A percentile compares a stretch with the other conserved stretches of the same genome.
Conservation (phyloP, 2,113 vertebrate species). For the Hyla sarda region DNA sequence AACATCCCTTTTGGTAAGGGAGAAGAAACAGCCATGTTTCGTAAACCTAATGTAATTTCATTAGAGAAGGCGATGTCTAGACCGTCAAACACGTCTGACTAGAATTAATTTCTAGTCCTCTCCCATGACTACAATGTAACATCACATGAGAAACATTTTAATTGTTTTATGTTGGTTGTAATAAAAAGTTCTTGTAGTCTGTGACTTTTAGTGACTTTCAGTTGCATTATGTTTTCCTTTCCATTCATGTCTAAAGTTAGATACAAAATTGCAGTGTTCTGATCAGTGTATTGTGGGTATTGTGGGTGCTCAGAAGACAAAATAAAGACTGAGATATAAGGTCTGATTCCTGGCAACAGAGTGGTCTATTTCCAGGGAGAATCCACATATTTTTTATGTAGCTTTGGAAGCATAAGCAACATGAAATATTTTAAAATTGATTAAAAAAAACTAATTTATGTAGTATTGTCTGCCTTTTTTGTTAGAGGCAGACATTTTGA, state of each 20-base stretch:
- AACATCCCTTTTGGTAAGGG: not conserved
- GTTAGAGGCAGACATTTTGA: too few species aligned
- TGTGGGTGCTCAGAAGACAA: not conserved
- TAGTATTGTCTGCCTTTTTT: too few species aligned
- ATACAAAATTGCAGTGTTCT: not conserved
- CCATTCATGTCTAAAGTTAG: not conserved
- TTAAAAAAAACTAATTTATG: too few species aligned
- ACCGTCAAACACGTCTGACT: not conserved
- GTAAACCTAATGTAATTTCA: not conserved
- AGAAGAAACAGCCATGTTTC: not conserved
- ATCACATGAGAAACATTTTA: not conserved
- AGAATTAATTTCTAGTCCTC: not conserved
- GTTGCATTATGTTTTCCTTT: not conserved
- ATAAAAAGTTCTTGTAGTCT: too few species aligned
- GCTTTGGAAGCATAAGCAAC: too few species aligned
- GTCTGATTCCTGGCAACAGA: too few species aligned
- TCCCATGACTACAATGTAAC: not conserved
- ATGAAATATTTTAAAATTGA: too few species aligned
- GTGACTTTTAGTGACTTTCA: not conserved
- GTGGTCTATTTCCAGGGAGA: too few species aligned
- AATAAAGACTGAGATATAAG: too few species aligned
- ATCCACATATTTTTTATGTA: too few species aligned
- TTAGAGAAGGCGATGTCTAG: not conserved
- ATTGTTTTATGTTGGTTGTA: not conserved
- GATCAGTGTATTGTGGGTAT: too few species aligned